Percentiles rank a stretch among this genome's conserved stretches.
Evolutionary conservation across 2,797 vertebrate species (phyloP).

Genomic region (Dendrocincla tyrannina): DNA sequence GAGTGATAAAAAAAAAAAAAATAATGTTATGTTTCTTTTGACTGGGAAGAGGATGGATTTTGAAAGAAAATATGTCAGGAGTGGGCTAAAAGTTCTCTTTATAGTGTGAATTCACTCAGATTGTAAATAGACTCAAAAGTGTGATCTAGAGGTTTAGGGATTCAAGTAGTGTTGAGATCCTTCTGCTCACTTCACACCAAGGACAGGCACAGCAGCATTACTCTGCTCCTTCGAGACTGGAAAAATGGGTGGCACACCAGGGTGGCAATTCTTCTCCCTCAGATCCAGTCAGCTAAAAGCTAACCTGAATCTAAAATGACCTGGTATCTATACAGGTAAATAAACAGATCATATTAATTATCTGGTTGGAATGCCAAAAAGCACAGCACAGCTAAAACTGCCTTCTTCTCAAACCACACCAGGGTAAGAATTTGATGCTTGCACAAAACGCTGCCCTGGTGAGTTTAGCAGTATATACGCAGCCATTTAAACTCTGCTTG

Average conservation of each 20-base stretch:
- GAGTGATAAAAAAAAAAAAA: background rate
- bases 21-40: background rate
- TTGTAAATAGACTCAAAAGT: rapidly evolving
- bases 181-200: background rate
- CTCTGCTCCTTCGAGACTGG: background rate
- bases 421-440: background rate
- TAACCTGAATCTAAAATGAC: background rate
- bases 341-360: background rate
- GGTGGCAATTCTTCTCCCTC: background rate
- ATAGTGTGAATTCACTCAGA: background rate
- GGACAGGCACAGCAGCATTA: background rate
- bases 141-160: background rate
- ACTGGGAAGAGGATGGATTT: background rate
- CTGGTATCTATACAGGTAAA: background rate
- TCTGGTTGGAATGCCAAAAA: background rate
- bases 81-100: background rate
- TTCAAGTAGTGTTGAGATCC: background rate
- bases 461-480: background rate
- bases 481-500: slow-evolving; percentile 19
- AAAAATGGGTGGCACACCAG: background rate
- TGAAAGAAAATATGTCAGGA: background rate
- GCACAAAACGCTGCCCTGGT: background rate
- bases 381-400: background rate
- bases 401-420: background rate
- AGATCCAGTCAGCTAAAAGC: background rate